Conservation (phyloP, 2,797 vertebrate genomes). For the Arrhamphus sclerolepis region DNA sequence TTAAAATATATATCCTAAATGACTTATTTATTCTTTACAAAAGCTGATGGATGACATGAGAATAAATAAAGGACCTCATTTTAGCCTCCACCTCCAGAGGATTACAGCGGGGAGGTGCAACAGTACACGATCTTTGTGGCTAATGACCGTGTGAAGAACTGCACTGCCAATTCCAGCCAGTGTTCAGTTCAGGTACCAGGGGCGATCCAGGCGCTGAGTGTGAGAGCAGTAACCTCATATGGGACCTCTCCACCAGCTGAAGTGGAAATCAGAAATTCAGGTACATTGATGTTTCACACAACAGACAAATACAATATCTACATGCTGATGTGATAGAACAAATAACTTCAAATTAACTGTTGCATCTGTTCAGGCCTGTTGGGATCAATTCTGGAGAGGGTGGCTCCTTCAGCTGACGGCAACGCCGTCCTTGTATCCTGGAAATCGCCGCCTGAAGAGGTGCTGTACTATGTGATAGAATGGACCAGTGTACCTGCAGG, state of each 20-base stretch:
- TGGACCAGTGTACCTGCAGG: constrained; percentile 62
- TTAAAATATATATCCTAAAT: no score
- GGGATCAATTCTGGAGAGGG: constrained; percentile 42
- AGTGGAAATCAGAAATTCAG: constrained; percentile 70
- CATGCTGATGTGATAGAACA: accelerated
- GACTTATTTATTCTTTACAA: background rate
- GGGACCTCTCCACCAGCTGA: constrained; percentile 79
- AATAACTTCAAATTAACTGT: background rate
- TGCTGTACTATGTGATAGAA: constrained; percentile 79
- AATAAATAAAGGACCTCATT: constrained; percentile 7
- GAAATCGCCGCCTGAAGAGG: constrained; percentile 14
- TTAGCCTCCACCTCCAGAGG: constrained; percentile 73
- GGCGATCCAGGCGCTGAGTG: constrained; percentile 49
- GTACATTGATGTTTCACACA: constrained; percentile 18
- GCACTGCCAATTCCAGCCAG: constrained; percentile 29
- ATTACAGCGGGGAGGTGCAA: constrained; percentile 72
- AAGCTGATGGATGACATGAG: background rate
- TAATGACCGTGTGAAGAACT: constrained; percentile 21
- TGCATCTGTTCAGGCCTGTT: constrained; percentile 61
- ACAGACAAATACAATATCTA: background rate
- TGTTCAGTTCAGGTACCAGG: constrained; percentile 62
- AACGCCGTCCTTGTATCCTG: constrained; percentile 57
- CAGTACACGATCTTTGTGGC: constrained; percentile 70
- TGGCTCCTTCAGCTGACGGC: constrained; percentile 40
- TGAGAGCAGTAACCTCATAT: constrained; percentile 79